phyloP scores from a whole-genome alignment of 2,797 vertebrate genomes.

The Sphenopsis melanotis region DNA sequence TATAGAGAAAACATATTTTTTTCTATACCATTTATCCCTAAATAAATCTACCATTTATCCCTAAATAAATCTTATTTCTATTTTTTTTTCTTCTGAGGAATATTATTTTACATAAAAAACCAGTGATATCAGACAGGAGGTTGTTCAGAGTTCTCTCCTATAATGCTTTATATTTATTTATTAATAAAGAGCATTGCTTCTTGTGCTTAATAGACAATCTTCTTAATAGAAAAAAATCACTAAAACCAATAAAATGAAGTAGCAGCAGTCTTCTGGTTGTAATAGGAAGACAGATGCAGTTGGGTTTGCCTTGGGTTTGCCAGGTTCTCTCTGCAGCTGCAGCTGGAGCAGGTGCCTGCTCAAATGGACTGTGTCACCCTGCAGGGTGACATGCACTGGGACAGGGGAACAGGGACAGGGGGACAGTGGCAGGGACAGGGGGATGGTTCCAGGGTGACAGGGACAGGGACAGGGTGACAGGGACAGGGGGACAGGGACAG shows the following conservation, averaged over 20 bases:
- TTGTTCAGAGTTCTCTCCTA: neutral
- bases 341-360: accelerated
- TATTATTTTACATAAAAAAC: neutral
- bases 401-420: no score
- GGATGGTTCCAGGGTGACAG: no score
- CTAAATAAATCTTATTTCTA: neutral
- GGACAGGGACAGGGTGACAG: no score
- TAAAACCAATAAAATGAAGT: neutral
- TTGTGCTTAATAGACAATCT: neutral
- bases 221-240: neutral
- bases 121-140: neutral
- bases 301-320: neutral
- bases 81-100: neutral
- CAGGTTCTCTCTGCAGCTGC: accelerated
- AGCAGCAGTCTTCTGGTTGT: neutral
- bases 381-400: neutral
- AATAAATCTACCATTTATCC: neutral
- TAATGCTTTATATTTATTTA: neutral
- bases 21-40: neutral
- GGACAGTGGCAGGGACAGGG: no score
- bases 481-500: no score
- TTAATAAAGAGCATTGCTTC: neutral
- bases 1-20: no score
- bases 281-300: accelerated
- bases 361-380: neutral